Base-by-base conservation (phyloP, 2,113 vertebrate species). In the Aix galericulata region DNA sequence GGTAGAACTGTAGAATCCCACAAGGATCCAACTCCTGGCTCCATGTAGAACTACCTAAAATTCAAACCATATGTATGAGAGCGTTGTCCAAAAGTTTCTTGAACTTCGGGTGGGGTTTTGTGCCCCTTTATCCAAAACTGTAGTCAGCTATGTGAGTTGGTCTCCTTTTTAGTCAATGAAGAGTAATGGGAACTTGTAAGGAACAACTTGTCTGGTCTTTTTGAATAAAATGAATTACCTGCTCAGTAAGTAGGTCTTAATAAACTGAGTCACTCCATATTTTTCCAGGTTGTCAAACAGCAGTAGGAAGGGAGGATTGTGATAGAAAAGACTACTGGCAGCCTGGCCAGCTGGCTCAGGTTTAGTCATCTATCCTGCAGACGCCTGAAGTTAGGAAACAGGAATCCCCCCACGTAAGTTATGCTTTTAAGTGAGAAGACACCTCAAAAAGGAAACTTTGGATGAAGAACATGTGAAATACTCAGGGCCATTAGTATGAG, bases 261-360 rank as follows among this genome's bases (percentile, higher is more conserved):
- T 4, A 29, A 88, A 34, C 52, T 92, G 91, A 74, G 59, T 83
- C 80, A 86, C 36, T 71, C 22, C 36, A 58, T 17, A 29, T 46
- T 88, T 88, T 93, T 88, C 80, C 64, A 77, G 82, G 46, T 20
- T 86, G 52, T 64, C 90, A 88, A 91, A 64, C 20, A 92, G 64
- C 3, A 2, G 58, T 58, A 60, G 91, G 89, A 95, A 72, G 42
- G 77, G 29, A 84, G 46, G 29, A 56, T 21, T 75, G 46, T 1
- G 4, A 46, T 0, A 93, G 83, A 79, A 79, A 72, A 34, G 63
- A 64, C 67, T 80, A 31, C n/a, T 8, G 7, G 48, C 31, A 91
- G 72, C 52, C 7, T 1, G 26, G 32, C 73, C 93, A 95, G 77
- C 82, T 89, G 93, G 85, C 69, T 84, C 29, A 22, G 60, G 48